Evolutionary conservation across 2,797 vertebrate species (phyloP), one percentile per base, ranked within the genome.

Genomic region (Pseudomugil tenellus): DNA sequence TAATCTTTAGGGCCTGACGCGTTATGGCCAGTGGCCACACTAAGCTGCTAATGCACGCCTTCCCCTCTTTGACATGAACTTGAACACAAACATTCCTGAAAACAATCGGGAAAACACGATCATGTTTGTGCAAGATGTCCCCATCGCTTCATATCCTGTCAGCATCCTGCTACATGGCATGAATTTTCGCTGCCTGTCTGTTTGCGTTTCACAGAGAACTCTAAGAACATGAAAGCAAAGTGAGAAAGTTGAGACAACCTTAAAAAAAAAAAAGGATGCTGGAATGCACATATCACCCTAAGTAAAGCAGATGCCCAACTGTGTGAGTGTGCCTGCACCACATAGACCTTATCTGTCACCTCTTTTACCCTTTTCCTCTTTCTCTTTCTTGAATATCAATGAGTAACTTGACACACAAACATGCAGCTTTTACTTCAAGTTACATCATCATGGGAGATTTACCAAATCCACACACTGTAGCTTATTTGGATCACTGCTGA

Each of bases 261-360:
- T 49, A 23, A 41, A 68, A 67, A 58, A 57, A 77, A 77, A 39
- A 63, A 58, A 78, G 66, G 80, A 77, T 12, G n/a, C 58, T 10
- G 4, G 58, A 66, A 61, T 35, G 46, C 21, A 19, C 54, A 57
- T 56, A 58, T 75, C 71, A 52, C 17, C 66, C 70, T 54, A 53
- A 59, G 58, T 51, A 62, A 78, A 79, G 67, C 79, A 78, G 60
- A 79, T 75, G 59, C 70, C 59, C 58, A 73, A 63, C 70, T 81
- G 71, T 70, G 71, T 55, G 62, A 63, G 37, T 70, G 43, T 71
- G 64, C 51, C 55, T 55, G 10, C 78, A 73, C 63, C 65, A 78
- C 61, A 82, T 60, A 84, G 75, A 83, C 80, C 80, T 85, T 90
- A 69, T 81, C 74, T 88, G 85, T 89, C 86, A 84, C 74, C 79